Evolutionary conservation across 2,113 vertebrate genomes (phyloP).

Genomic region (Dryoscopus gambensis): DNA sequence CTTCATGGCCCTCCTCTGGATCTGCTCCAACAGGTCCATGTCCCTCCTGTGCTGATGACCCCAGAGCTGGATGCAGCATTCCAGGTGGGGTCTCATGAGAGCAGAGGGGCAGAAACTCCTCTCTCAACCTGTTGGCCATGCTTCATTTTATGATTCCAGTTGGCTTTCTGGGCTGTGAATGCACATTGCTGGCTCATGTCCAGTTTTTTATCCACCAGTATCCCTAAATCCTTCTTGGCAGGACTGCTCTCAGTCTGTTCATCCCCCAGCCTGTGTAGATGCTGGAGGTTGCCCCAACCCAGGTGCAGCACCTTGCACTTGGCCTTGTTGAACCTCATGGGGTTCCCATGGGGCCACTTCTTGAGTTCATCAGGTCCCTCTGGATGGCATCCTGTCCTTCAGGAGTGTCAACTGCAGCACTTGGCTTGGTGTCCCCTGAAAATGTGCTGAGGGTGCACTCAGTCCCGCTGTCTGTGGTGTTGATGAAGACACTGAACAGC

Average conservation of each 20-base stretch:
- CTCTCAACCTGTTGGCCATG: not conserved
- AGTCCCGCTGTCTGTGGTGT: not conserved
- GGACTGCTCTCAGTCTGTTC: not conserved
- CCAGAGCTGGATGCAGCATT: not conserved
- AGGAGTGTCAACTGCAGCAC: rapidly evolving
- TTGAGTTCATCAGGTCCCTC: not conserved
- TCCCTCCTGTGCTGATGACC: not conserved
- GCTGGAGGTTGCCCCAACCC: not conserved
- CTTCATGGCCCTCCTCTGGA: not conserved
- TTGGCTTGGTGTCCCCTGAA: not conserved
- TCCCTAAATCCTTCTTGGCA: not conserved
- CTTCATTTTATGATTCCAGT: not conserved
- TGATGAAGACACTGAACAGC: not conserved
- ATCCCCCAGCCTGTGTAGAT: not conserved
- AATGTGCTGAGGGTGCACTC: not conserved
- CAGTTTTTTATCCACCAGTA: not conserved
- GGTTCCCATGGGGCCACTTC: not conserved
- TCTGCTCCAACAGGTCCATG: not conserved
- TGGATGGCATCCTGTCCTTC: not conserved
- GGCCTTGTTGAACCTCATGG: not conserved
- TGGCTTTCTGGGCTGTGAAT: not conserved
- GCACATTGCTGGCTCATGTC: not conserved
- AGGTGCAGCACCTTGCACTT: not conserved
- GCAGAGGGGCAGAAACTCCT: not conserved
- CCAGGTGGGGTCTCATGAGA: not conserved